Evolutionary conservation across 2,888 invertebrate species (phyloP), one percentile per base, ranked within the genome.

Genomic region (Atethmia centrago): DNA sequence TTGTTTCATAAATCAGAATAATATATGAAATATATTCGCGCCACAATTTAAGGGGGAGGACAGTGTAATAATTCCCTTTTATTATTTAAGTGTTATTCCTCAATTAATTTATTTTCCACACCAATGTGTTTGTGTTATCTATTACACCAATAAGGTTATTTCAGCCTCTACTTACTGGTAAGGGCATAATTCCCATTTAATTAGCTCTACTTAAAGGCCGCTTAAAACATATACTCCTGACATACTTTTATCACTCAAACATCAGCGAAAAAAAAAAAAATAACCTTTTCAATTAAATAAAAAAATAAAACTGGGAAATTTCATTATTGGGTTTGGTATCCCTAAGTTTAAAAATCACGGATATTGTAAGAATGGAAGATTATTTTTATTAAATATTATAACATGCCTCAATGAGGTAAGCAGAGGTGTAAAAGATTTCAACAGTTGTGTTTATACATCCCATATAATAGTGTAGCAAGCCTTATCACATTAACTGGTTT

Each of bases 301-400:
- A 31, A n/a, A 59, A 72, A 31, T 56, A 51, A 58, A 59, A 25
- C 31, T 74, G 49, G 25, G 49, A 28, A 45, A 31, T 59, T 59
- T 0, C 0, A 16, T 4, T 42, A 7, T 16, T 1, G 2, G 10
- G 1, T 16, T 21, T 45, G 59, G 49, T 42, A 72, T 59, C 59
- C 31, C 49, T 25, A 42, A 42, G 9, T 31, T 16, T 4, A n/a
- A 55, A 71, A 45, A 25, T 4, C 21, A 8, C 14, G 12, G 12
- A 63, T 28, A 28, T 47, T 25, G 9, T 31, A 9, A 4, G 1
- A 12, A 10, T 0, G 8, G 14, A 21, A 45, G 7, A 2, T 49
- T 28, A 28, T 21, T 28, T 28, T 36, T 36, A 31, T 31, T 1
- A 25, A 25, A 19, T 42, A 12, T 25, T 61, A 61, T 19, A 59